phyloP scores from a whole-genome alignment of 53 echinoderm and acorn worm species.

The Luidia sarsii region DNA sequence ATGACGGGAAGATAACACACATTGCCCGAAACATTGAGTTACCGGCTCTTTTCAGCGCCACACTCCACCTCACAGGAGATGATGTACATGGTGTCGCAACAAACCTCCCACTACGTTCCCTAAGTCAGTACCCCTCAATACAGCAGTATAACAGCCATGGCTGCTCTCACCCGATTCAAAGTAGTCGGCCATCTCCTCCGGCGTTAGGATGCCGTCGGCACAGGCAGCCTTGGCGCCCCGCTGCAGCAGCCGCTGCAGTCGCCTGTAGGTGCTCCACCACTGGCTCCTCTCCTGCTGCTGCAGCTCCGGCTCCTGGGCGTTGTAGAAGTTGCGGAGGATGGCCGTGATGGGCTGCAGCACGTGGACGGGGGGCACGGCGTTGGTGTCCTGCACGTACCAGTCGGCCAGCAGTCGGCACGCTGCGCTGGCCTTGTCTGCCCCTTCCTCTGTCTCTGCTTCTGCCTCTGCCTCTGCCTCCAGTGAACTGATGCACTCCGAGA shows the following conservation, averaged over 20 bases:
- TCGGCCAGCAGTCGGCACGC: slow-evolving; percentile 59
- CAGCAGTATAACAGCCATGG: background rate
- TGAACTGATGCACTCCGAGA: slow-evolving; percentile 32
- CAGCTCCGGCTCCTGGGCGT: slow-evolving; percentile 53
- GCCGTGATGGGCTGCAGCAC: slow-evolving; percentile 86
- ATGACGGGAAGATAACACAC: background rate
- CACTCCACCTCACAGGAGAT: too few relatives aligned
- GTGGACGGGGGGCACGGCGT: slow-evolving; percentile 75
- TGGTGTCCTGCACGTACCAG: slow-evolving; percentile 84
- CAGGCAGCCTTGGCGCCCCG: slow-evolving; percentile 60
- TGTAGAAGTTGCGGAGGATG: slow-evolving; percentile 70
- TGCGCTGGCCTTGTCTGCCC: too few relatives aligned
- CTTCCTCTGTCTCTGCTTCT: too few relatives aligned
- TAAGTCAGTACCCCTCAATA: slow-evolving; percentile 83
- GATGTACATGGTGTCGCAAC: too few relatives aligned
- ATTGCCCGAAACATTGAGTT: too few relatives aligned
- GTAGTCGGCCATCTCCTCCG: slow-evolving; percentile 57
- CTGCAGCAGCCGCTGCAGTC: slow-evolving; percentile 60
- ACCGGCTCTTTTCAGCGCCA: too few relatives aligned
- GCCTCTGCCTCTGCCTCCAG: slow-evolving; percentile 19
- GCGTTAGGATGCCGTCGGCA: slow-evolving; percentile 48
- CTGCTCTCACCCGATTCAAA: slow-evolving; percentile 68
- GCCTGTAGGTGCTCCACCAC: slow-evolving; percentile 77
- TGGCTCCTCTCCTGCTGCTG: slow-evolving; percentile 58
- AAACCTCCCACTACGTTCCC: slow-evolving; percentile 61